Evolutionary conservation across 2,888 invertebrate species (phyloP).

Genomic region (Gastracanthus pulcherrimus): DNA sequence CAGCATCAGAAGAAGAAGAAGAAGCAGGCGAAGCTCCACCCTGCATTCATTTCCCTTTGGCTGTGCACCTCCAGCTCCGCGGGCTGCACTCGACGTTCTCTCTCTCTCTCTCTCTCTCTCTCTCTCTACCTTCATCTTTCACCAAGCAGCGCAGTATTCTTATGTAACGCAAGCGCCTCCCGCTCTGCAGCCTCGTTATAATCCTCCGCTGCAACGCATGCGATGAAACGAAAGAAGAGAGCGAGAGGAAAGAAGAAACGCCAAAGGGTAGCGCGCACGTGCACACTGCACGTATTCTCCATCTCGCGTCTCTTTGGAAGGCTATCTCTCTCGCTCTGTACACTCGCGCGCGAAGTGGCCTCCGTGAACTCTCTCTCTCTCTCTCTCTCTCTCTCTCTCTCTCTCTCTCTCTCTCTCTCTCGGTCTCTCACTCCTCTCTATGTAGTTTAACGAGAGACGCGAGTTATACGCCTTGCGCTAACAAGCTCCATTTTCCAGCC

Average conservation of each 20-base stretch:
- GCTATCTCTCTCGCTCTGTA: background rate
- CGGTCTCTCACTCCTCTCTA: too few species aligned
- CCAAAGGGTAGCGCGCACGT: conserved; percentile 5
- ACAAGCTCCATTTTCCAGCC: conserved; percentile 41
- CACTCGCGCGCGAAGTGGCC: conserved; percentile 46
- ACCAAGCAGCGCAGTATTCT: too few species aligned
- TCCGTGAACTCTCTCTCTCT: background rate
- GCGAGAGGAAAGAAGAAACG: background rate
- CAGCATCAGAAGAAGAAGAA: conserved; percentile 9
- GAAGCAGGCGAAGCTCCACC: background rate
- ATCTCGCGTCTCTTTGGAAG: background rate
- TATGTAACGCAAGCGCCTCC: background rate
- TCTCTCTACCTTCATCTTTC: too few species aligned
- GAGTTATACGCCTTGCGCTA: conserved; percentile 28
- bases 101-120: background rate
- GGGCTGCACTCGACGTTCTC: conserved; percentile 2
- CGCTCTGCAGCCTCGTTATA: conserved; percentile 14
- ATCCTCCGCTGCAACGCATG: background rate
- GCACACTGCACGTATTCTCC: background rate
- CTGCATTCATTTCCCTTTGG: background rate
- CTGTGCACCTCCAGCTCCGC: background rate
- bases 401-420: too few species aligned
- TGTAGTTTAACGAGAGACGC: too few species aligned
- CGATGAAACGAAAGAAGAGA: background rate
- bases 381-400: too few species aligned